These are phyloP conservation scores for Nineta flava DNA, from an alignment of 2,888 invertebrate genomes.

Conservation along the genomic window DNA sequence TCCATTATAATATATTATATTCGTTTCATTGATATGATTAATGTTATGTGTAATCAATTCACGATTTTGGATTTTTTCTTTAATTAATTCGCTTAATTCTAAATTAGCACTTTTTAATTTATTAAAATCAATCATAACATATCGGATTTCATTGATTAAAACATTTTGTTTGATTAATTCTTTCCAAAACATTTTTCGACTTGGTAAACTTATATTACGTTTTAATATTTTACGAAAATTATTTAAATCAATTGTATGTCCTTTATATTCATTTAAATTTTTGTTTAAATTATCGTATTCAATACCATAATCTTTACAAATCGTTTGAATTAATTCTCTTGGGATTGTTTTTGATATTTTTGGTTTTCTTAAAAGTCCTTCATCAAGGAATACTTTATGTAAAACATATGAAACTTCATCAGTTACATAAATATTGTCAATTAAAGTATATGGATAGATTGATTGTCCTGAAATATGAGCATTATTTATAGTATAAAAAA, in stretches of 20 bases:
- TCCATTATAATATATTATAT: not conserved
- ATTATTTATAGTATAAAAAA: too few relatives aligned
- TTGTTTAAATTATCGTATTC: not conserved
- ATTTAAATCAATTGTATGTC: conserved; percentile 2
- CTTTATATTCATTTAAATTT: conserved; percentile 1
- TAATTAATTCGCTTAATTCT: conserved; percentile 2
- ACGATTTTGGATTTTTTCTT: conserved; percentile 4
- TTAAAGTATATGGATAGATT: too few relatives aligned
- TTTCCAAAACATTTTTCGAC: conserved; percentile 13
- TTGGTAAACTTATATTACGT: conserved; percentile 8
- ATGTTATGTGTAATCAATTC: not conserved
- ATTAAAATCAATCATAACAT: conserved; percentile 9
- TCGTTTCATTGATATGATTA: not conserved
- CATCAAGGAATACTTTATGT: conserved; percentile 7
- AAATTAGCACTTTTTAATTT: conserved; percentile 8
- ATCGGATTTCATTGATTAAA: conserved; percentile 10
- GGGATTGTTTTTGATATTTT: not conserved
- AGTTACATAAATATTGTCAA: too few relatives aligned
- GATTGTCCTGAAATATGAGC: too few relatives aligned
- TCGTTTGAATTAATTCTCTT: conserved; percentile 7
- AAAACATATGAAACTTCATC: conserved; percentile 8
- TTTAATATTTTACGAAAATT: conserved; percentile 8
- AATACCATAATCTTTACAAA: conserved; percentile 5
- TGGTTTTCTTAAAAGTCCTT: conserved; percentile 2
- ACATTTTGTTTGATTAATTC: conserved; percentile 8